A percentile compares a stretch with the other conserved stretches of the same genome.
Evolutionary conservation across 2,888 invertebrate species (phyloP).

Genomic region (Cosmopolites sordidus): DNA sequence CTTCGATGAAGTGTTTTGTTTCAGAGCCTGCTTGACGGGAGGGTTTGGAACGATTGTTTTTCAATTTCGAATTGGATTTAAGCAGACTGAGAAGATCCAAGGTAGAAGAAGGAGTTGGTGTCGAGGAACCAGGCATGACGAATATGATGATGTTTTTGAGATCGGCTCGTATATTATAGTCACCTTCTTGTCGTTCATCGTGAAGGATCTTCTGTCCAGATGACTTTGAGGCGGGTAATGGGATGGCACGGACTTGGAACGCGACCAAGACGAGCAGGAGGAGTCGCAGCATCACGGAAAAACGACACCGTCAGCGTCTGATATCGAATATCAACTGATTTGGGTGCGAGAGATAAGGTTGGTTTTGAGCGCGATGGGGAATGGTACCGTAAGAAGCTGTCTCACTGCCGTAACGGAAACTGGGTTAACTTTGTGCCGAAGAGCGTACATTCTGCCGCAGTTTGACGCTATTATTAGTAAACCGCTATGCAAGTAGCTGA

Average conservation of each 20-base stretch:
- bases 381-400: slow-evolving; percentile 23
- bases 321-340: slow-evolving; percentile 18
- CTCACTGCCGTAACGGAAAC: slow-evolving; percentile 16
- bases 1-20: slow-evolving; percentile 60
- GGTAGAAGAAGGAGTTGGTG: slow-evolving; percentile 11
- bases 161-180: slow-evolving; percentile 63
- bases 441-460: slow-evolving; percentile 4
- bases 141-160: slow-evolving; percentile 70
- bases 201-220: slow-evolving; percentile 40
- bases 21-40: slow-evolving; percentile 27
- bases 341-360: slow-evolving; percentile 15
- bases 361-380: slow-evolving; percentile 14
- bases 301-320: slow-evolving; percentile 6
- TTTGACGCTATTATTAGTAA: slow-evolving; percentile 3
- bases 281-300: slow-evolving; percentile 1
- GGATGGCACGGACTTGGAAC: neutral
- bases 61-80: neutral
- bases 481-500: slow-evolving; percentile 3
- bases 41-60: neutral
- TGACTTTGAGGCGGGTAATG: neutral
- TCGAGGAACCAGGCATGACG: slow-evolving; percentile 43
- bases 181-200: slow-evolving; percentile 74
- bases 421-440: neutral
- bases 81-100: neutral
- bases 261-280: neutral